These are phyloP conservation scores for Seira musarum DNA, from an alignment of 2,888 invertebrate species.

Conservation along the genomic window DNA sequence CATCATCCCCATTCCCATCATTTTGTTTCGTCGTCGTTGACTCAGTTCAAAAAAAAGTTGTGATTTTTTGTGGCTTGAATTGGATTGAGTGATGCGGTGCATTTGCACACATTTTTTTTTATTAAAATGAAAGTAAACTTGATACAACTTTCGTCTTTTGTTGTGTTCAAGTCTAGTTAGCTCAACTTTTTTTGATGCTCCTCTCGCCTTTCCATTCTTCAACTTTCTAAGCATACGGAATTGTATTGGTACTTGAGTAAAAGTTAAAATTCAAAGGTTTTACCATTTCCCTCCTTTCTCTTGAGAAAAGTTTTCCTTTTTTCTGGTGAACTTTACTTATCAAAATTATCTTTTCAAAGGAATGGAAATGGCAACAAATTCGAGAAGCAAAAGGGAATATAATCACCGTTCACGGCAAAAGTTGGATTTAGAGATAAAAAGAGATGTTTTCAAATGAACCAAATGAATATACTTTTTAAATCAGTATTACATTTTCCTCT, in stretches of 20 bases:
- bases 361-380: conserved; percentile 2
- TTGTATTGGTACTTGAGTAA: neutral
- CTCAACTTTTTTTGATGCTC: no score
- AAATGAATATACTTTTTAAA: neutral
- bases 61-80: neutral
- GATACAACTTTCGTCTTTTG: no score
- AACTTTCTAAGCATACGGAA: no score
- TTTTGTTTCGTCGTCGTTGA: neutral
- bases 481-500: neutral
- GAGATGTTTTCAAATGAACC: conserved; percentile 3
- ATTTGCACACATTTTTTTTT: no score
- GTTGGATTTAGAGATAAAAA: neutral
- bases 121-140: no score
- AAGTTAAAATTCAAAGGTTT: neutral
- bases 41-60: neutral
- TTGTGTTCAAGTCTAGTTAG: no score
- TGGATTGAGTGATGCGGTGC: no score
- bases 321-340: conserved; percentile 9
- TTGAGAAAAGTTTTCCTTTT: neutral
- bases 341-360: conserved; percentile 8
- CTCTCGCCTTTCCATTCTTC: no score
- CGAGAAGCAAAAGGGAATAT: neutral
- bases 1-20: no score
- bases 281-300: neutral
- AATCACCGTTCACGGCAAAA: neutral